Evolutionary conservation across 2,113 vertebrate genomes (phyloP).

Genomic region (Eonycteris spelaea): DNA sequence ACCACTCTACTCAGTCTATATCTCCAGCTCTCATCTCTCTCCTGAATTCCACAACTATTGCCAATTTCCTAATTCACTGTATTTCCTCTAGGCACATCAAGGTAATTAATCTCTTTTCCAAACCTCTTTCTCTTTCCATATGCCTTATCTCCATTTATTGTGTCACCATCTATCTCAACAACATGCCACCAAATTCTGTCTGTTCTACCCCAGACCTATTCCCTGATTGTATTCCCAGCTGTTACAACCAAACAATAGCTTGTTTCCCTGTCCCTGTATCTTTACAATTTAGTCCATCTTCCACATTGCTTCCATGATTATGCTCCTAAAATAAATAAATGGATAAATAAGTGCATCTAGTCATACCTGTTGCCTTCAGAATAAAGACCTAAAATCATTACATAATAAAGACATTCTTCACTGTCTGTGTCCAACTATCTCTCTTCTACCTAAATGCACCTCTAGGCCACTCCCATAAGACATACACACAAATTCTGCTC

Average conservation of each 20-base stretch:
- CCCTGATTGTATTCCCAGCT: accelerated
- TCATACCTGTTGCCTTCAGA: background rate
- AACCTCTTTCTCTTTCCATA: background rate
- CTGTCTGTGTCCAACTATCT: background rate
- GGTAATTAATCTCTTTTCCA: background rate
- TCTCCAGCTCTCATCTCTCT: background rate
- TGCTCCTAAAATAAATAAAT: background rate
- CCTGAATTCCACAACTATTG: background rate
- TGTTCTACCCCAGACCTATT: background rate
- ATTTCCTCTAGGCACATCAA: background rate
- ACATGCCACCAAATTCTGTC: background rate
- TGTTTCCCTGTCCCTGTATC: background rate
- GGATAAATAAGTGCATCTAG: background rate
- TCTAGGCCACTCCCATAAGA: background rate
- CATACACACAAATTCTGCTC: background rate
- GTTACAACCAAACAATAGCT: background rate
- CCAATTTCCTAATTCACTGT: background rate
- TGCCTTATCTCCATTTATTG: background rate
- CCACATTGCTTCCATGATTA: background rate
- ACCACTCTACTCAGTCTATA: background rate
- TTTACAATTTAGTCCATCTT: background rate
- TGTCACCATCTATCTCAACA: background rate
- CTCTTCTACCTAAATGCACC: background rate
- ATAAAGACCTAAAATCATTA: background rate
- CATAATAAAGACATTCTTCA: background rate